Evolutionary conservation across 2,888 invertebrate species (phyloP).

Genomic region (Thymelicus sylvestris): DNA sequence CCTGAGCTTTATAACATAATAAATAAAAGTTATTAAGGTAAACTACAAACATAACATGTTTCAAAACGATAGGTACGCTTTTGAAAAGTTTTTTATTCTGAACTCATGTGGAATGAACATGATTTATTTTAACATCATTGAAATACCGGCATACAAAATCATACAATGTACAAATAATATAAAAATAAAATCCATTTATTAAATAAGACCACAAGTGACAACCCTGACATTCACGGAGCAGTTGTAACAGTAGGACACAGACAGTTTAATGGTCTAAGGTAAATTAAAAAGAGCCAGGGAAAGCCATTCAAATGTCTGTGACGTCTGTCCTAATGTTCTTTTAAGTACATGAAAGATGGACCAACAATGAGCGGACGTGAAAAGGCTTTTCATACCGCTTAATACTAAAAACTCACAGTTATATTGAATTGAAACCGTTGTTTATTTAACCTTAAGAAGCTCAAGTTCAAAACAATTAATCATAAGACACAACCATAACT

Average conservation of each 20-base stretch:
- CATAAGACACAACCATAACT: not conserved
- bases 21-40: too few relatives aligned
- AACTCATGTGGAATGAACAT: too few relatives aligned
- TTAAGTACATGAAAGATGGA: slow-evolving; percentile 39
- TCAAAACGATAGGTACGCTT: too few relatives aligned
- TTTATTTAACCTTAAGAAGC: slow-evolving; percentile 12
- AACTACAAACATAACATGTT: too few relatives aligned
- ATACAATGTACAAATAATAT: too few relatives aligned
- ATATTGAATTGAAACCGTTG: slow-evolving; percentile 20
- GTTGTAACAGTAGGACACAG: slow-evolving; percentile 45
- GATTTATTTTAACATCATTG: too few relatives aligned
- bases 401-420: slow-evolving; percentile 37
- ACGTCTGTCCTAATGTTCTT: slow-evolving; percentile 47
- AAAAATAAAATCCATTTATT: not conserved
- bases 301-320: slow-evolving; percentile 55
- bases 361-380: slow-evolving; percentile 31
- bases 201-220: not conserved
- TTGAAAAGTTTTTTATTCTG: too few relatives aligned
- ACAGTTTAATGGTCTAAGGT: slow-evolving; percentile 57
- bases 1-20: too few relatives aligned
- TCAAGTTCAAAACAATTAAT: slow-evolving; percentile 13
- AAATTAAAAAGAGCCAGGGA: slow-evolving; percentile 53
- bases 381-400: slow-evolving; percentile 41
- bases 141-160: too few relatives aligned
- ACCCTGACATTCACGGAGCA: not conserved